These are phyloP conservation scores for Altica lythri DNA, from an alignment of 2,888 invertebrate species.

Conservation along the genomic window DNA sequence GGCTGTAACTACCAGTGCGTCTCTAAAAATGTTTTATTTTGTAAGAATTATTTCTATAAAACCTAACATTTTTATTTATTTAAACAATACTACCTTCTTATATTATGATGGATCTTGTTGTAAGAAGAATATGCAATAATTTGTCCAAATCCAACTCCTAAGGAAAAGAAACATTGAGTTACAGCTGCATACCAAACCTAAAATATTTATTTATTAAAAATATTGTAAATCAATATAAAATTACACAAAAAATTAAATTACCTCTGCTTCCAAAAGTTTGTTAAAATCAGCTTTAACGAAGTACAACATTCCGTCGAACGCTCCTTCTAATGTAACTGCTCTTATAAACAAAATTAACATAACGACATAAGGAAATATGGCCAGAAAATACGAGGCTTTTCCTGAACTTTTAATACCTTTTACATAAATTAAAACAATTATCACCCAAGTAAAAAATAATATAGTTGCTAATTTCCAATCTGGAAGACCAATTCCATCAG, in stretches of 20 bases:
- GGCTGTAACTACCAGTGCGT: constrained; percentile 79
- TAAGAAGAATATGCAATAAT: constrained; percentile 81
- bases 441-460: constrained; percentile 69
- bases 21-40: constrained; percentile 60
- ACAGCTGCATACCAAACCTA: constrained; percentile 68
- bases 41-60: no score
- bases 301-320: constrained; percentile 74
- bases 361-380: constrained; percentile 81
- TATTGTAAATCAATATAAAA: neutral
- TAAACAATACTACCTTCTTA: no score
- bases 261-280: constrained; percentile 70
- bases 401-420: constrained; percentile 79
- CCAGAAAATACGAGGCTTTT: constrained; percentile 87
- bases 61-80: no score
- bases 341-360: constrained; percentile 76
- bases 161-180: constrained; percentile 78
- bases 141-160: constrained; percentile 75
- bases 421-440: constrained; percentile 71
- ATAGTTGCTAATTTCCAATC: constrained; percentile 73
- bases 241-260: constrained; percentile 48
- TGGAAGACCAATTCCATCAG: constrained; percentile 61
- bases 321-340: constrained; percentile 69
- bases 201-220: constrained; percentile 9
- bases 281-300: constrained; percentile 81
- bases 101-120: constrained; percentile 72